A percentile compares a stretch with the other conserved stretches of the same genome.
These are phyloP conservation scores for Notarius lentiginosus DNA, from an alignment of 2,113 vertebrate species.

Conservation along the genomic window DNA sequence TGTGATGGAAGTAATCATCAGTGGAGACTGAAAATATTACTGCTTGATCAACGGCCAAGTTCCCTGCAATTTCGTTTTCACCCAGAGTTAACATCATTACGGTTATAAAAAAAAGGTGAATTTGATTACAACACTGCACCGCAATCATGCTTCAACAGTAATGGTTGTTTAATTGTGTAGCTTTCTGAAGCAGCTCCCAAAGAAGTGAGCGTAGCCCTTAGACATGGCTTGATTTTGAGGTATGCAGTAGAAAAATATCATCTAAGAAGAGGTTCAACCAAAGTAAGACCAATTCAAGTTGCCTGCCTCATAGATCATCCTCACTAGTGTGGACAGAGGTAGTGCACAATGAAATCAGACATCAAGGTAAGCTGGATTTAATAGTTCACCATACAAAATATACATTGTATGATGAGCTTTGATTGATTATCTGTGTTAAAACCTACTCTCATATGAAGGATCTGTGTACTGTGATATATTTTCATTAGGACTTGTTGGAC, in stretches of 20 bases:
- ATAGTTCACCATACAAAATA: background rate
- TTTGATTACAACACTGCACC: constrained; percentile 19
- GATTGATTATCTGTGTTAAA: background rate
- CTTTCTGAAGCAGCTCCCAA: background rate
- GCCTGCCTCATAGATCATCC: background rate
- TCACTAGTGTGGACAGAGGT: background rate
- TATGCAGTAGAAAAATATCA: background rate
- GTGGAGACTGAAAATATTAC: background rate
- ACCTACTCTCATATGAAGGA: background rate
- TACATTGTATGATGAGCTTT: background rate
- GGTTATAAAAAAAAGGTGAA: constrained; percentile 22
- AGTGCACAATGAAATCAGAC: background rate
- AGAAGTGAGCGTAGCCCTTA: background rate
- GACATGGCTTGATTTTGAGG: background rate
- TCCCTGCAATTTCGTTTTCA: constrained; percentile 10
- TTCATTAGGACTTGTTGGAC: background rate
- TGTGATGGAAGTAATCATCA: background rate
- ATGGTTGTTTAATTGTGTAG: constrained; percentile 17
- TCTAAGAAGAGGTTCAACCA: background rate
- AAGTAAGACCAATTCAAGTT: background rate
- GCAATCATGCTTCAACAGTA: constrained; percentile 15
- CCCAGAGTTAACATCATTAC: constrained; percentile 7
- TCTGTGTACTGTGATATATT: background rate
- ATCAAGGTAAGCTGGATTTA: background rate
- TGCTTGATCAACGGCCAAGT: constrained; percentile 14